A percentile compares a stretch with the other conserved stretches of the same genome.
Evolutionary conservation across 30 jellyfish, hydroid and myxozoan species (phyloP).

Genomic region (Haliclystus octoradiatus): DNA sequence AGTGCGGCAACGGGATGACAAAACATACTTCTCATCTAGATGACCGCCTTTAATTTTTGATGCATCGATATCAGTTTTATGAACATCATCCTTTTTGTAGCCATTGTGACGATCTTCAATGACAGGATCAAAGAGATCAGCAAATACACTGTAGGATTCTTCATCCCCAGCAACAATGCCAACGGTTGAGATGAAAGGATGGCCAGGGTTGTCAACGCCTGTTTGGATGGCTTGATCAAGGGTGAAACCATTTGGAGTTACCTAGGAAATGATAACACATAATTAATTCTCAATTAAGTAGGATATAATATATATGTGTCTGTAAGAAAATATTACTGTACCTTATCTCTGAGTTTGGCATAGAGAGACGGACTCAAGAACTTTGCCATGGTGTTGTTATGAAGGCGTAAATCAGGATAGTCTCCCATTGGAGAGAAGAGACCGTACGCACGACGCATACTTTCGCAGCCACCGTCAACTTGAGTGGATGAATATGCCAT

Average conservation of each 20-base stretch:
- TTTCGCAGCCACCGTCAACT: background rate
- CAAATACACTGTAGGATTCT: constrained; percentile 53
- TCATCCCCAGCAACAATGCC: constrained; percentile 97
- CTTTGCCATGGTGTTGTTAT: constrained; percentile 67
- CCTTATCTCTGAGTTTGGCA: constrained; percentile 53
- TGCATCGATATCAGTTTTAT: constrained; percentile 57
- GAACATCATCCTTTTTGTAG: constrained; percentile 36
- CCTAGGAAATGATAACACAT: constrained; percentile 9
- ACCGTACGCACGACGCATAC: constrained; percentile 34
- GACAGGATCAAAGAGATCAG: constrained; percentile 59
- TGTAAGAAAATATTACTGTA: background rate
- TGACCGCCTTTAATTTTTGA: constrained; percentile 57
- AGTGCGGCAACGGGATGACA: constrained; percentile 62
- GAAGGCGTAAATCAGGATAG: constrained; percentile 59
- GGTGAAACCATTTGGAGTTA: constrained; percentile 71
- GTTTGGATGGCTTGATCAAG: constrained; percentile 76
- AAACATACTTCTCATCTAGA: constrained; percentile 65
- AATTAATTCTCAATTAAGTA: background rate
- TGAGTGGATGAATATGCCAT: background rate
- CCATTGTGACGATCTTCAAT: constrained; percentile 70
- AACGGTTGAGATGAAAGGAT: constrained; percentile 60
- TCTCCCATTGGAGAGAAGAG: constrained; percentile 31
- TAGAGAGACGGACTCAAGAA: constrained; percentile 53
- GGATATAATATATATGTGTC: background rate
- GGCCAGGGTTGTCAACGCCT: constrained; percentile 97